These are phyloP conservation scores for Meloidogyne chitwoodi DNA, from an alignment of 1,140 invertebrate species.

Conservation along the genomic window DNA sequence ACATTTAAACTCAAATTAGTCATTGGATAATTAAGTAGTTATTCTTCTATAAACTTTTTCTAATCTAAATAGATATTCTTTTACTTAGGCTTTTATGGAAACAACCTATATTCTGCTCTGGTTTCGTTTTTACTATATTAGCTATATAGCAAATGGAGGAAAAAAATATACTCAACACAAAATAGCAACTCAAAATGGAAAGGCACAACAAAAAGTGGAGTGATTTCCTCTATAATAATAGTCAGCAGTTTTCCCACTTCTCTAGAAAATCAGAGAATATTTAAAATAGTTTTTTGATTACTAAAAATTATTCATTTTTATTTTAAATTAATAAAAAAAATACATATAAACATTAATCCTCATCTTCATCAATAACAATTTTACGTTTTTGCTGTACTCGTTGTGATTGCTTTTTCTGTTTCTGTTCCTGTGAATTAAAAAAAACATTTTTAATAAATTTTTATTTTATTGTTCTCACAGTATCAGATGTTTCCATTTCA, in stretches of 20 bases:
- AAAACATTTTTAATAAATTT: not conserved
- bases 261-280: too few species aligned
- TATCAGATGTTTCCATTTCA: conserved; percentile 1
- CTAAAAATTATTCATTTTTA: too few species aligned
- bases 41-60: too few species aligned
- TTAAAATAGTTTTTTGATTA: too few species aligned
- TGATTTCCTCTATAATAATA: not conserved
- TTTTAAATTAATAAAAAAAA: too few species aligned
- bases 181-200: conserved; percentile 20
- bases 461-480: not conserved
- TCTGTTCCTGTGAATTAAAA: not conserved
- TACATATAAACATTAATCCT: not conserved
- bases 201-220: conserved; percentile 12
- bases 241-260: too few species aligned
- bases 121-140: conserved; percentile 58
- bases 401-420: not conserved
- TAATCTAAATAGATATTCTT: not conserved
- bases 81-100: conserved; percentile 49
- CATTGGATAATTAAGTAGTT: not conserved
- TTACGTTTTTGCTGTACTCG: conserved; percentile 10
- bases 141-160: conserved; percentile 47
- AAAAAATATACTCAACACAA: conserved; percentile 54
- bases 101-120: conserved; percentile 54
- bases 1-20: not conserved
- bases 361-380: conserved; percentile 27